Evolutionary conservation across 2,113 vertebrate genomes (phyloP), one percentile per base, ranked within the genome.

Genomic region (Excalfactoria chinensis): DNA sequence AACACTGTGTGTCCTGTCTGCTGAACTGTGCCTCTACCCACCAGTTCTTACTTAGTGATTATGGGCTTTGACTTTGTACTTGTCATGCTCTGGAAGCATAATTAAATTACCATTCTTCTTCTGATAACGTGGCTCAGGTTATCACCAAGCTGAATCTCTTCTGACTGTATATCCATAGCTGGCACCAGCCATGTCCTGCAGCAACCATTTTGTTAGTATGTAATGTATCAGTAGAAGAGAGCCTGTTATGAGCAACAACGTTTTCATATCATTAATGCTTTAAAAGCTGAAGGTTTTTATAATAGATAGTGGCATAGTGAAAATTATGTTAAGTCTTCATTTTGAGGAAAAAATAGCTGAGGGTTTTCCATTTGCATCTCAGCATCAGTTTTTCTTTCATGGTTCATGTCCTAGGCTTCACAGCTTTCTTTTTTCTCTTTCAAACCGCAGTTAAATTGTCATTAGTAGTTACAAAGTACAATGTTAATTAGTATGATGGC

Each of bases 401-500:
- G 16, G 35, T 77, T 83, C 55, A 34, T 83, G 28, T 64, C 16
- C 18, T 34, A 71, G 30, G 11, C 43, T 74, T 91, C 82, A 81
- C 44, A 68, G 51, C 3, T 92, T 95, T 56, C 40, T 76, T 49
- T 53, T 53, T 53, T 53, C 89, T 69, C n/a, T 70, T 84, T 83
- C 40, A 66, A 86, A 56, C 35, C 69, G 48, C 34, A 63, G n/a
- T 56, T 66, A 43, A 77, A 55, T 41, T 76, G 41, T 79, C 62
- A 32, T 56, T 69, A 23, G 21, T n/a, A 53, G 30, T 62, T 80
- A 72, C n/a, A 43, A 48, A 73, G 30, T 89, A 60, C 26, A 43
- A 69, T 64, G 60, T 78, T 96, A 95, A 86, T 90, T 84, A 75
- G 70, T 85, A 23, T 55, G 78, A 71, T 84, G 89, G 13, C 49